phyloP scores from a whole-genome alignment of 2,797 vertebrate species.

The Peromyscus melanophrys region DNA sequence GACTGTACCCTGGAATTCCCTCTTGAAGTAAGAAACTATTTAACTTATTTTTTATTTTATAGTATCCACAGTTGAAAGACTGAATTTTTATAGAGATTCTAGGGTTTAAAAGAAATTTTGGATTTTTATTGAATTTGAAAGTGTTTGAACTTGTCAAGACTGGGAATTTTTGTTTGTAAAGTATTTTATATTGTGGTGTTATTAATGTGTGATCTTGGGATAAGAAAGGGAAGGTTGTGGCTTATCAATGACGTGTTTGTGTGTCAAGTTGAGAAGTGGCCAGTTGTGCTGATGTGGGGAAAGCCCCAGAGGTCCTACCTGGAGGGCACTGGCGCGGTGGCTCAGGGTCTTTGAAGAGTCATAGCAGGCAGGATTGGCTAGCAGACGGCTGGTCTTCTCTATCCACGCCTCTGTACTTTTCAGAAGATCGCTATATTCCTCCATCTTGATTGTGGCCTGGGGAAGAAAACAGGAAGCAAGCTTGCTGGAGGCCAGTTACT shows the following conservation, averaged over 20 bases:
- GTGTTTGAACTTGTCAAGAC: background rate
- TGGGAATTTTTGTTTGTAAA: background rate
- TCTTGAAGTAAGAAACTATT: background rate
- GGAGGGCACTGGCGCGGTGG: slow-evolving; percentile 91
- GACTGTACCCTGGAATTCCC: background rate
- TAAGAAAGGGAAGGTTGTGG: background rate
- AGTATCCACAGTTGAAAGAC: background rate
- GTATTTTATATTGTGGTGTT: background rate
- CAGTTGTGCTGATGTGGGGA: background rate
- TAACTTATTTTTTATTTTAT: background rate
- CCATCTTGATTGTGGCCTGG: slow-evolving; percentile 93
- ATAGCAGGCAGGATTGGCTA: slow-evolving; percentile 90
- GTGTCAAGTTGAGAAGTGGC: background rate
- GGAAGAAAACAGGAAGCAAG: slow-evolving; percentile 14
- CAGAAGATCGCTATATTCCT: slow-evolving; percentile 95
- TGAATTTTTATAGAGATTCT: background rate
- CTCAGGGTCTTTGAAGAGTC: slow-evolving; percentile 92
- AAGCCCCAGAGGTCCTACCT: slow-evolving; percentile 88
- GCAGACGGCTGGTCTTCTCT: slow-evolving; percentile 91
- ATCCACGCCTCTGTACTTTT: slow-evolving; percentile 93
- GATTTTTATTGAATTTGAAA: background rate
- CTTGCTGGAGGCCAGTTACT: background rate
- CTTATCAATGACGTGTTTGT: background rate
- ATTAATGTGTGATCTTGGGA: background rate
- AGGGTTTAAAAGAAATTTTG: background rate